Base-by-base conservation (phyloP, 2,113 vertebrate species). In the Lasiurus borealis region DNA sequence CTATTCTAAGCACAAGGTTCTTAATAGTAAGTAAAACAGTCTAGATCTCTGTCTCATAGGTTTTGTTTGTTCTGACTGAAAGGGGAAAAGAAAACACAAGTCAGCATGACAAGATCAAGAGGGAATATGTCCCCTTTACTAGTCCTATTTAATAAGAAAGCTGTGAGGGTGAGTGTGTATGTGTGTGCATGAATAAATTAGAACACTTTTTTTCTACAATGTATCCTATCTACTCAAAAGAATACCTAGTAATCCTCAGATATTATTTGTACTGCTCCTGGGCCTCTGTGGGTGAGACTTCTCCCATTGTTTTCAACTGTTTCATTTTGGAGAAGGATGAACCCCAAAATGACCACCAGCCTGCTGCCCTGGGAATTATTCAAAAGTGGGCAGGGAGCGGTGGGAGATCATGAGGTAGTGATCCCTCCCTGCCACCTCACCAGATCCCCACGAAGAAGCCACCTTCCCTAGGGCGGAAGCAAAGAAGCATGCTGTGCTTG, bases 71-170 rank as follows among this genome's bases (percentile, higher is more conserved):
- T 86, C 80, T 52, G n/a, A 27, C 1, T 85, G 10, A 5, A 66
- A 91, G 23, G 11, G 6, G 12, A 87, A 72, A 44, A 81, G 80
- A 81, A 72, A 27, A 85, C 95, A 10, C 3, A 82, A 36, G 9
- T 95, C 91, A 93, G 85, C 9, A 73, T 73, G 72, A 12, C 31
- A 71, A 85, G n/a, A 78, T 73, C 29, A 71, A 88, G 11, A 68
- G 7, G 27, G 3, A 87, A 40, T 54, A 10, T 29, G 62, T 78
- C 59, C 15, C 57, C 40, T 91, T 88, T 40, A 72, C n/a, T 25
- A 6, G 9, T 11, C 15, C 16, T 52, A 46, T 23, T 80, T 82
- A 81, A 77, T 78, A 92, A 76, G 34, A 78, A 85, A 64, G 2
- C 21, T 64, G 7, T 7, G 6, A 25, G 16, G 25, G 2, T 66